Conservation (phyloP, 2,888 invertebrate genomes). For the Vandiemenella viatica region DNA sequence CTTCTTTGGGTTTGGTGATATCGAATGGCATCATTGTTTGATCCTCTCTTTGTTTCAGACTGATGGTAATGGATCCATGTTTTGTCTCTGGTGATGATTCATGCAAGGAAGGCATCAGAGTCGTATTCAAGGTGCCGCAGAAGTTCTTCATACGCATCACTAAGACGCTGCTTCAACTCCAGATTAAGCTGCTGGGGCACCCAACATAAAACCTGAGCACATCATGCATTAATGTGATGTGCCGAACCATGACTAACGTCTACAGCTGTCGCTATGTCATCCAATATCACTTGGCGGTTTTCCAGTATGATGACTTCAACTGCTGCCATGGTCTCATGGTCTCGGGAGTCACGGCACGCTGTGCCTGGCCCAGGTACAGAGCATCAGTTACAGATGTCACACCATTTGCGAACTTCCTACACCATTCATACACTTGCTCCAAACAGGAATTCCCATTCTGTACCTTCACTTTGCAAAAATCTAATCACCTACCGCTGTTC, state of each 20-base stretch:
- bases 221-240: not conserved
- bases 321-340: not conserved
- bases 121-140: too few relatives aligned
- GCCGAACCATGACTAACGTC: not conserved
- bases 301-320: not conserved
- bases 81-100: not conserved
- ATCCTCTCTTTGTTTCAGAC: not conserved
- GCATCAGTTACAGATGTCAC: not conserved
- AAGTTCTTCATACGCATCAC: not conserved
- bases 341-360: too few relatives aligned
- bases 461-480: too few relatives aligned
- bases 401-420: not conserved
- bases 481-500: not conserved
- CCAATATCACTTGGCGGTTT: not conserved
- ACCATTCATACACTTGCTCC: not conserved
- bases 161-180: not conserved
- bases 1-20: too few relatives aligned
- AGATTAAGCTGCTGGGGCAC: not conserved
- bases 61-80: not conserved
- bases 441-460: not conserved
- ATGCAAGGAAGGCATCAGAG: not conserved
- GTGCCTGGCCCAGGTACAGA: not conserved
- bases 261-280: not conserved
- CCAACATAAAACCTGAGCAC: not conserved
- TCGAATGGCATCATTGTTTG: not conserved